Conservation (phyloP, 2,113 vertebrate species). For the Sinocyclocheilus maitianheensis region DNA sequence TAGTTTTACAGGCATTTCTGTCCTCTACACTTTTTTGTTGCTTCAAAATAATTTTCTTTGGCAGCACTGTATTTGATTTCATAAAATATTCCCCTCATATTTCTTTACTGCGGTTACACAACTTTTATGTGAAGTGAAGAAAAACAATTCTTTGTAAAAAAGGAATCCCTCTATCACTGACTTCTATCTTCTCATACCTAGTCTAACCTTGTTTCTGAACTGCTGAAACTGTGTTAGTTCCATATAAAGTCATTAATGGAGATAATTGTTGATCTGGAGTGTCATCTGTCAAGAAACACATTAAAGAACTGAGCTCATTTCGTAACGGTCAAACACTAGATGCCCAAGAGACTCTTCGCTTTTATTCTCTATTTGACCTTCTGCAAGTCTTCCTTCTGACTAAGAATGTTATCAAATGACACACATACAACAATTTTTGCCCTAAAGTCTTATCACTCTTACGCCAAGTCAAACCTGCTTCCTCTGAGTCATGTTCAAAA, state of each 20-base stretch:
- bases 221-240: not conserved
- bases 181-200: not conserved
- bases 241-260: not conserved
- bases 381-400: not conserved
- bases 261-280: not conserved
- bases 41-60: constrained; percentile 51
- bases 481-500: not conserved
- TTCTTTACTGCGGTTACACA: constrained; percentile 52
- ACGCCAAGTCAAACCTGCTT: not conserved
- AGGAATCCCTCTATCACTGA: not conserved
- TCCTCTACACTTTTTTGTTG: constrained; percentile 25
- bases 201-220: not conserved
- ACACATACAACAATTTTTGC: not conserved
- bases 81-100: constrained; percentile 42
- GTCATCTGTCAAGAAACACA: not conserved
- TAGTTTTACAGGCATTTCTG: constrained; percentile 36
- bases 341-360: not conserved
- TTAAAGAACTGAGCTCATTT: not conserved
- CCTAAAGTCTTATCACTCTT: not conserved
- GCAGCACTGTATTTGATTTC: constrained; percentile 47
- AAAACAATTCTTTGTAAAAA: constrained; percentile 18
- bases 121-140: constrained; percentile 36
- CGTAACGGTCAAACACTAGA: not conserved
- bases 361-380: not conserved
- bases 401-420: constrained; percentile 21